phyloP scores from a whole-genome alignment of 2,888 invertebrate species.

The Platerodrilus igneus region DNA sequence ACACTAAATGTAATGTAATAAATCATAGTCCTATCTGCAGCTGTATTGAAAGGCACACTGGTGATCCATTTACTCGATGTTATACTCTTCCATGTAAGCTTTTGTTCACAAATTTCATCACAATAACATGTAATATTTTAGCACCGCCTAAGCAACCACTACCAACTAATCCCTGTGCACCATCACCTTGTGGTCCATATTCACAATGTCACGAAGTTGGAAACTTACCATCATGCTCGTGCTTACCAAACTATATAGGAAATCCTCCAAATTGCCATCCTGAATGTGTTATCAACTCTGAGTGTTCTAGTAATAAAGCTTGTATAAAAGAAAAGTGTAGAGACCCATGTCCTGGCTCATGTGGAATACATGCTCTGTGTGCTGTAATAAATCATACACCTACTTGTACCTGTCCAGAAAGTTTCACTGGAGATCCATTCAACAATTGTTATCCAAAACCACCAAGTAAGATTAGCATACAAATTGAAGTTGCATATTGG shows the following conservation, averaged over 20 bases:
- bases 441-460: constrained; percentile 48
- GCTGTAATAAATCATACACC: constrained; percentile 70
- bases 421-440: constrained; percentile 72
- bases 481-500: too few relatives aligned
- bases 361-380: constrained; percentile 70
- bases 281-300: constrained; percentile 61
- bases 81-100: constrained; percentile 30
- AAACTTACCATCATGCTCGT: constrained; percentile 68
- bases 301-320: constrained; percentile 69
- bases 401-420: constrained; percentile 66
- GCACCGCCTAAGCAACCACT: too few relatives aligned
- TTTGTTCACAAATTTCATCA: too few relatives aligned
- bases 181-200: constrained; percentile 47
- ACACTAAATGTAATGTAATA: constrained; percentile 52
- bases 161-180: constrained; percentile 41
- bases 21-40: constrained; percentile 58
- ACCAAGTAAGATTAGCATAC: constrained; percentile 23
- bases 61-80: constrained; percentile 61
- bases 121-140: background rate
- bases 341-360: constrained; percentile 79
- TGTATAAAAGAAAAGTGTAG: constrained; percentile 72
- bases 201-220: constrained; percentile 62
- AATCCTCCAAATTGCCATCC: constrained; percentile 59
- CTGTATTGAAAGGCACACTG: constrained; percentile 60
- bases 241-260: constrained; percentile 63